Percentiles rank a stretch among this genome's conserved stretches.
These are phyloP conservation scores for Tyrannus savana DNA, from an alignment of 2,113 vertebrate species.

Conservation along the genomic window DNA sequence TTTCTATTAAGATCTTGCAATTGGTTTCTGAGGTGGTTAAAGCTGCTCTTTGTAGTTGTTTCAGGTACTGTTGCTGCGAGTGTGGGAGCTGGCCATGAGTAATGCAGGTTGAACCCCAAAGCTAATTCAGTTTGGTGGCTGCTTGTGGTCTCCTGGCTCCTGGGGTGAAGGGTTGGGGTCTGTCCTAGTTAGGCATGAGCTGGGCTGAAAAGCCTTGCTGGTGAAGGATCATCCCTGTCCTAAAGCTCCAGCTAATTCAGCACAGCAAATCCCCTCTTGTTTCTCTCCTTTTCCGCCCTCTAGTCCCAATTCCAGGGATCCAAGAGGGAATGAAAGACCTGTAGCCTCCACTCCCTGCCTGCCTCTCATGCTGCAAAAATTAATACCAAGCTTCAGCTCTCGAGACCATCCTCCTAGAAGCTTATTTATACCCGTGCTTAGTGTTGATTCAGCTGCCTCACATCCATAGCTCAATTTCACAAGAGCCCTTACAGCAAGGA, in stretches of 20 bases:
- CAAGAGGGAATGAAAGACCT: not conserved
- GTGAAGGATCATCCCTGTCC: not conserved
- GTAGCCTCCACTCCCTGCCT: not conserved
- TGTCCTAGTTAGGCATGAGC: not conserved
- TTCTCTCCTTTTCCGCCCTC: not conserved
- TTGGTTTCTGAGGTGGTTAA: not conserved
- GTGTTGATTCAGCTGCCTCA: slow-evolving; percentile 50
- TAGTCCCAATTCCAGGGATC: not conserved
- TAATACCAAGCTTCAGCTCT: not conserved
- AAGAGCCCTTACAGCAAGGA: not conserved
- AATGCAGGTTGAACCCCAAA: not conserved
- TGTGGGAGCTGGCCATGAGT: not conserved
- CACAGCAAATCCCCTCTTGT: not conserved
- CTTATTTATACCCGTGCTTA: slow-evolving; percentile 44
- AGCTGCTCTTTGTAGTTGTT: not conserved
- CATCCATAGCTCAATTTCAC: not conserved
- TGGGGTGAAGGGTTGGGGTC: not conserved
- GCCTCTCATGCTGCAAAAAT: not conserved
- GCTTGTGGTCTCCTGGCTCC: not conserved
- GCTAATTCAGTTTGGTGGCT: not conserved
- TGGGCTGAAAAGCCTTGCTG: not conserved
- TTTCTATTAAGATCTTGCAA: slow-evolving; percentile 28
- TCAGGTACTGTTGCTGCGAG: not conserved
- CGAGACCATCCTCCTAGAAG: not conserved
- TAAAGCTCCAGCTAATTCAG: not conserved